Evolutionary conservation across 30 jellyfish, hydroid and myxozoan genomes (phyloP).

Genomic region (Aurelia coerulea): DNA sequence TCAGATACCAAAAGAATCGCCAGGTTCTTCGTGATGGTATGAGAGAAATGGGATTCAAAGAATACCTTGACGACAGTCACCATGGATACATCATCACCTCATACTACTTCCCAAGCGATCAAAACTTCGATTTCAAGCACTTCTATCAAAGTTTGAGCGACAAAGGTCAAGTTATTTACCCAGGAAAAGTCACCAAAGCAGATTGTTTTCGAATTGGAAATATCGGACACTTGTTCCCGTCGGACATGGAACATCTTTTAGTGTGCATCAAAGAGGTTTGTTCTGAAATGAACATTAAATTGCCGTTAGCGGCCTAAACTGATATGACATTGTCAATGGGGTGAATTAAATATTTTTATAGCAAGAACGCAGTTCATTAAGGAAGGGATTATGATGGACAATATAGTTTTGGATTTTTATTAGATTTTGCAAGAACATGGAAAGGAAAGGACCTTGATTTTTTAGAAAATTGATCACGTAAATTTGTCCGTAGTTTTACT

Average conservation of each 20-base stretch:
- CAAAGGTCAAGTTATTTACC: conserved; percentile 86
- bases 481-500: too few species aligned
- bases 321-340: not conserved
- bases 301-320: conserved; percentile 61
- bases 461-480: too few species aligned
- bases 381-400: too few species aligned
- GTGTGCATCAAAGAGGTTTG: conserved; percentile 84
- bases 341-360: too few species aligned
- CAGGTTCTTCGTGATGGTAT: conserved; percentile 85
- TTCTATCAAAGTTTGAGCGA: conserved; percentile 77
- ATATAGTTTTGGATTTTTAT: too few species aligned
- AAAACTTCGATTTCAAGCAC: conserved; percentile 72
- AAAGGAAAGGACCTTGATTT: too few species aligned
- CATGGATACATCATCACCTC: conserved; percentile 93
- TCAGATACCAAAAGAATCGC: conserved; percentile 87
- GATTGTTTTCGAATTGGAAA: conserved; percentile 97
- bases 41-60: conserved; percentile 91
- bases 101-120: conserved; percentile 77
- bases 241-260: conserved; percentile 82
- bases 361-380: too few species aligned
- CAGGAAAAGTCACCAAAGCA: conserved; percentile 96
- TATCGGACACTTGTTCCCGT: conserved; percentile 86
- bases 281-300: conserved; percentile 69
- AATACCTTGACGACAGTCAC: conserved; percentile 79
- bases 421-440: too few species aligned